Evolutionary conservation across 2,888 invertebrate species (phyloP).

Genomic region (Amiota mariae): DNA sequence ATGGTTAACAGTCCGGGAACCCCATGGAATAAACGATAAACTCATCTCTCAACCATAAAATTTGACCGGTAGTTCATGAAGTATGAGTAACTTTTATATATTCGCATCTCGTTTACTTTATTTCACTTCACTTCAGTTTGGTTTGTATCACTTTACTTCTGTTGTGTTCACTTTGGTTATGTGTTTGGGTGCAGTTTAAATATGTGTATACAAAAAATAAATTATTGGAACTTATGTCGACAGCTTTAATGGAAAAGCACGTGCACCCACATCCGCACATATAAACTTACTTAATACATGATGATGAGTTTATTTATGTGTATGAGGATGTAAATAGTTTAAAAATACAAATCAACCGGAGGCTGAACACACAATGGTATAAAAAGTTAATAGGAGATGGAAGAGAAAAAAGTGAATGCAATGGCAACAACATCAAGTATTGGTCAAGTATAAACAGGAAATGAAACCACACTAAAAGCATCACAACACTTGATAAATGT

Average conservation of each 20-base stretch:
- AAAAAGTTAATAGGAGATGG: background rate
- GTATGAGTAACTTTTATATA: constrained; percentile 41
- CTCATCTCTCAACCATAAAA: constrained; percentile 1
- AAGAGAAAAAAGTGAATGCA: background rate
- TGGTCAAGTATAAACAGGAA: constrained; percentile 53
- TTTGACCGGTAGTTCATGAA: constrained; percentile 36
- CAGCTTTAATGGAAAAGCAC: constrained; percentile 25
- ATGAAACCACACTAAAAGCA: constrained; percentile 32
- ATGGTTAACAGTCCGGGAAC: background rate
- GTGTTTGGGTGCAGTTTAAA: constrained; percentile 1
- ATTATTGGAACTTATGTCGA: constrained; percentile 30
- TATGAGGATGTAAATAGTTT: background rate
- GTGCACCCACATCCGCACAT: constrained; percentile 8
- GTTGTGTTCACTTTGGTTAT: background rate
- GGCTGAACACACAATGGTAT: background rate
- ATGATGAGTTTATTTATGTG: background rate
- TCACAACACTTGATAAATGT: constrained; percentile 50
- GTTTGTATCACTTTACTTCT: background rate
- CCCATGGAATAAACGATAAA: no score
- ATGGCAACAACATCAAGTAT: constrained; percentile 46
- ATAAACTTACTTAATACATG: background rate
- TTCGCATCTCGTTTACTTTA: background rate
- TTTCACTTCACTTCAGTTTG: background rate
- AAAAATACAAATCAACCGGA: constrained; percentile 18
- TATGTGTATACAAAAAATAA: constrained; percentile 18